Evolutionary conservation across 2,888 invertebrate species (phyloP).

Genomic region (Nowickia ferox): DNA sequence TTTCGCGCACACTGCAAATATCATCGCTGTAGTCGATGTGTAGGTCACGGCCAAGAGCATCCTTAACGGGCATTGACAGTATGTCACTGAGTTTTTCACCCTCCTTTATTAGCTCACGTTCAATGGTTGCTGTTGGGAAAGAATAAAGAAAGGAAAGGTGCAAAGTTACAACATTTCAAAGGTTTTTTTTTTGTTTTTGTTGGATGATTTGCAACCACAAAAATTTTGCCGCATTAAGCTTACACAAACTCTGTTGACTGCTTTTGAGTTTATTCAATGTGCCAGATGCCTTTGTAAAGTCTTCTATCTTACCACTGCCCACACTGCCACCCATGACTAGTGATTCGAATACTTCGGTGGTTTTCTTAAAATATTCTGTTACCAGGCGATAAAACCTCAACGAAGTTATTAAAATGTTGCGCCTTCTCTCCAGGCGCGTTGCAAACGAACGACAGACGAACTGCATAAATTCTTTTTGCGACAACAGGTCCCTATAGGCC

Average conservation of each 20-base stretch:
- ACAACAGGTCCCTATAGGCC: constrained; percentile 86
- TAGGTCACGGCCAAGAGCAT: constrained; percentile 89
- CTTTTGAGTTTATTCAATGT: constrained; percentile 86
- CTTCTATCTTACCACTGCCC: constrained; percentile 80
- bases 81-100: constrained; percentile 91
- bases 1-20: constrained; percentile 88
- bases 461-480: constrained; percentile 92
- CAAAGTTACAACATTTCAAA: not conserved
- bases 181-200: not conserved
- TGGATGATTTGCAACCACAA: constrained; percentile 22
- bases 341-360: constrained; percentile 87
- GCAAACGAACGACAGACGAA: constrained; percentile 91
- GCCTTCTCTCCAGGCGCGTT: constrained; percentile 88
- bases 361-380: constrained; percentile 88
- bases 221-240: constrained; percentile 70
- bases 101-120: constrained; percentile 88
- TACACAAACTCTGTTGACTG: constrained; percentile 86
- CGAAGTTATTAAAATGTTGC: constrained; percentile 90
- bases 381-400: constrained; percentile 90
- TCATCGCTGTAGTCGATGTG: constrained; percentile 89
- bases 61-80: constrained; percentile 90
- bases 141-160: not conserved
- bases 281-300: constrained; percentile 85
- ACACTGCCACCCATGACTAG: constrained; percentile 85
- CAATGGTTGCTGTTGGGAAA: constrained; percentile 85